Evolutionary conservation across 2,888 invertebrate species (phyloP), one percentile per base, ranked within the genome.

Genomic region (Dicycla oo): DNA sequence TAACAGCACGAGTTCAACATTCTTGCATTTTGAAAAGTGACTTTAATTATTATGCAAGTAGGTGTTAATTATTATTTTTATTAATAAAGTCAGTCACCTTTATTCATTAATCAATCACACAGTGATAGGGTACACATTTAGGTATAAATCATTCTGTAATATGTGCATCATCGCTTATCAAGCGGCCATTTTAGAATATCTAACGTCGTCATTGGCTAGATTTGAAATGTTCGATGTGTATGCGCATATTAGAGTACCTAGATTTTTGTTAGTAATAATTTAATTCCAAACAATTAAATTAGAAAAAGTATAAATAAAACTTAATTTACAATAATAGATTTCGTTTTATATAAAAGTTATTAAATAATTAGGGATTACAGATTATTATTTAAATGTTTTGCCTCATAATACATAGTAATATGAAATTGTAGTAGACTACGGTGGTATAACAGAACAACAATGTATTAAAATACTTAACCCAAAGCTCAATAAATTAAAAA

Each of bases 241-340:
- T 85, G 70, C 85, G 71, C 84, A 85, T 84, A 84, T 80, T 83
- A 84, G 83, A 85, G 83, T 66, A 43, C 45, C 49, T 76, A 76
- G 53, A 69, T 69, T 64, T 66, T 56, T 51, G 63, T 77, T 80
- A 76, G 69, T 84, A 54, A 63, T 60, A 54, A 45, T 65, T 66
- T 54, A 66, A 65, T 43, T 20, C 45, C 15, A 56, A 66, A 73
- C 20, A 58, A 63, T 56, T 56, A 60, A 64, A 63, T 47, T 56
- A 47, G 30, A 69, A 18, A 53, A 34, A 23, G 65, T 38, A 58
- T 57, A 69, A 61, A 62, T 63, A 47, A 43, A 62, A 60, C 38
- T 54, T 69, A 67, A 62, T 43, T 34, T 57, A 76, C 7, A 54
- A 57, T 63, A 71, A 60, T 23, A 49, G 3, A n/a, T 38, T 34